phyloP scores from a whole-genome alignment of 1,140 invertebrate genomes.

The Eciton burchellii region DNA sequence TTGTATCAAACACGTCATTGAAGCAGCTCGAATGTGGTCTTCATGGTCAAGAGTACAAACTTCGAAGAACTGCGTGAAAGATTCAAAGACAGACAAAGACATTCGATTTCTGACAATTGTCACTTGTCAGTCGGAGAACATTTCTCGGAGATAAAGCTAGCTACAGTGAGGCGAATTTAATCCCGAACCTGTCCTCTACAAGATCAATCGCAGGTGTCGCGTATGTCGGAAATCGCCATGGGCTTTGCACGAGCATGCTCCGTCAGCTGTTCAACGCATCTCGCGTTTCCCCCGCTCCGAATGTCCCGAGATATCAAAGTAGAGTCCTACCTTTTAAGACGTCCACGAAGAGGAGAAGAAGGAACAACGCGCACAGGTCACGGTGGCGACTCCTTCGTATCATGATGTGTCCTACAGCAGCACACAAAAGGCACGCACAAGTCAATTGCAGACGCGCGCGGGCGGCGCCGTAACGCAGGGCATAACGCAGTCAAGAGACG shows the following conservation, averaged over 20 bases:
- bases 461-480: conserved; percentile 11
- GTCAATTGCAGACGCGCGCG: conserved; percentile 61
- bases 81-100: too few species aligned
- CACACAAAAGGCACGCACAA: conserved; percentile 32
- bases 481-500: conserved; percentile 40
- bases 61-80: too few species aligned
- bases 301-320: neutral
- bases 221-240: too few species aligned
- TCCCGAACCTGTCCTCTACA: too few species aligned
- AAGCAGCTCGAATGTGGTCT: too few species aligned
- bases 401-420: conserved; percentile 61
- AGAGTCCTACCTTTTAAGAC: conserved; percentile 59
- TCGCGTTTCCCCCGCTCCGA: too few species aligned
- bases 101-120: too few species aligned
- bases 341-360: conserved; percentile 43
- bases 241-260: neutral
- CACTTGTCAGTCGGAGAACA: too few species aligned
- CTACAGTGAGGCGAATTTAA: neutral
- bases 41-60: too few species aligned
- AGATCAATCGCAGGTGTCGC: too few species aligned
- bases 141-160: neutral
- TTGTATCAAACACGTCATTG: too few species aligned
- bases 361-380: conserved; percentile 42
- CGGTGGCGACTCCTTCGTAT: conserved; percentile 38
- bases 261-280: neutral